A percentile compares a stretch with the other conserved stretches of the same genome.
Evolutionary conservation across 2,113 vertebrate species (phyloP).

Genomic region (Sula dactylatra): DNA sequence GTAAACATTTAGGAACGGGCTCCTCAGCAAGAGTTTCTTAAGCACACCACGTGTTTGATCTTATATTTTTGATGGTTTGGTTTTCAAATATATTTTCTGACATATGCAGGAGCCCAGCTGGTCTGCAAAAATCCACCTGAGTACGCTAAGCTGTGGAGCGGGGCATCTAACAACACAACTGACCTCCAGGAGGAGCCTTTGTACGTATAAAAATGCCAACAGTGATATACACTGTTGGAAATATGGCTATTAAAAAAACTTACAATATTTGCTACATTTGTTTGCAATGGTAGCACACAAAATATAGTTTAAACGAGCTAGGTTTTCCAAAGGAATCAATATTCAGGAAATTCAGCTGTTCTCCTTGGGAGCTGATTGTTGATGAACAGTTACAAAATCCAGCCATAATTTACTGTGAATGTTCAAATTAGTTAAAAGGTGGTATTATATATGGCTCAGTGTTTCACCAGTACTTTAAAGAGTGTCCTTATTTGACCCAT

Average conservation of each 20-base stretch:
- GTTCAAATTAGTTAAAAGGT: slow-evolving; percentile 53
- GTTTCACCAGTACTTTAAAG: slow-evolving; percentile 15
- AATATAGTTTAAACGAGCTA: not conserved
- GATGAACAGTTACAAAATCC: slow-evolving; percentile 47
- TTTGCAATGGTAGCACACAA: not conserved
- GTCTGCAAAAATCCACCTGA: not conserved
- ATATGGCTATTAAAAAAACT: not conserved
- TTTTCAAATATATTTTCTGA: not conserved
- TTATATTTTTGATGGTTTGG: not conserved
- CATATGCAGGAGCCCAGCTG: not conserved
- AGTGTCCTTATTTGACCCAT: slow-evolving; percentile 53
- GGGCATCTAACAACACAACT: slow-evolving; percentile 1
- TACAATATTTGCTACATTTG: not conserved
- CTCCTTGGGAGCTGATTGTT: slow-evolving; percentile 30
- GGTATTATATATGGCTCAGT: slow-evolving; percentile 26
- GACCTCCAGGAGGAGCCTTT: slow-evolving; percentile 68
- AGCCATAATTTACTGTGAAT: slow-evolving; percentile 41
- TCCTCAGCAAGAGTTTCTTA: not conserved
- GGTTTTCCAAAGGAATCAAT: not conserved
- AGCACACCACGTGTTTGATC: not conserved
- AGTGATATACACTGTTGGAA: not conserved
- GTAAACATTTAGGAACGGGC: not conserved
- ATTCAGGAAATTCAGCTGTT: not conserved
- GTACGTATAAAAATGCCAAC: slow-evolving; percentile 17
- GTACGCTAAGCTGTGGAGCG: not conserved